These are phyloP conservation scores for Platerodrilus igneus DNA, from an alignment of 2,888 invertebrate species.

Conservation along the genomic window DNA sequence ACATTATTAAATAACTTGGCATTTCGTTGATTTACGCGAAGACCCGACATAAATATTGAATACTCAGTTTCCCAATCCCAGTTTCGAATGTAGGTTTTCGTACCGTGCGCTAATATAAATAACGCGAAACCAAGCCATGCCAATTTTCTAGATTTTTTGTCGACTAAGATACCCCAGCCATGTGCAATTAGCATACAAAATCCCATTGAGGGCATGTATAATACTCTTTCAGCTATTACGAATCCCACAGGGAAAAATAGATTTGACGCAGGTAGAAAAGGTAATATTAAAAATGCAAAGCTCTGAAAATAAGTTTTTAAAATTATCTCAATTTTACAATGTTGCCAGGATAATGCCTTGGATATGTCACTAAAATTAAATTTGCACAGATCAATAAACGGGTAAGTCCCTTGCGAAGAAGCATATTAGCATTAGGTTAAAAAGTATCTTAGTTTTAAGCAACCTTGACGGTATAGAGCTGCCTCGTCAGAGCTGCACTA, in stretches of 20 bases:
- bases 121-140: constrained; percentile 60
- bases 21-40: constrained; percentile 81
- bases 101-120: constrained; percentile 71
- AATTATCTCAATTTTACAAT: too few species aligned
- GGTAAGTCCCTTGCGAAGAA: too few species aligned
- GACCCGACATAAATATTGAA: constrained; percentile 87
- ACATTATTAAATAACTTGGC: constrained; percentile 97
- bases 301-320: constrained; percentile 56
- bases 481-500: too few species aligned
- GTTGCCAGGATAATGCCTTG: too few species aligned
- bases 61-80: constrained; percentile 93
- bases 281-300: constrained; percentile 79
- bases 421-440: too few species aligned
- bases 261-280: constrained; percentile 94
- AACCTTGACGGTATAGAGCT: too few species aligned
- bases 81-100: constrained; percentile 83
- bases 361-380: too few species aligned
- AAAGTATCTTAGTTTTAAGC: too few species aligned
- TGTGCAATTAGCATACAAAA: constrained; percentile 89
- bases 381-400: too few species aligned
- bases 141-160: constrained; percentile 61
- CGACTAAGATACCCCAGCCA: constrained; percentile 69
- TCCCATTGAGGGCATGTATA: constrained; percentile 97
- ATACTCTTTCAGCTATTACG: constrained; percentile 90
- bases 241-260: constrained; percentile 97